Evolutionary conservation across 2,797 vertebrate genomes (phyloP).

Genomic region (Vipera latastei): DNA sequence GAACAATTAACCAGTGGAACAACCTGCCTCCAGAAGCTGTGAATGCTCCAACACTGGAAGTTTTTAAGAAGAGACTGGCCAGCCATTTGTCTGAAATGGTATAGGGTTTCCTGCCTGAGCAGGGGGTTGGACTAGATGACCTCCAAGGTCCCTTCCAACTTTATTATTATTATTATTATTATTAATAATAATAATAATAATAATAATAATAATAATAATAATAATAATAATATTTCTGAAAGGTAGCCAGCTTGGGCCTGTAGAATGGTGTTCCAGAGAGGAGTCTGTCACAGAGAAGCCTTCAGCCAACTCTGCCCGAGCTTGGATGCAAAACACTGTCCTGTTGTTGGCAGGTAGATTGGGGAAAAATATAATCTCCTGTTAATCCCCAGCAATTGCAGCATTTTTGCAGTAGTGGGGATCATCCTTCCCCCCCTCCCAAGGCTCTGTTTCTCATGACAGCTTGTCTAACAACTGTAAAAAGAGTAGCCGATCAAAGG

Average conservation of each 20-base stretch:
- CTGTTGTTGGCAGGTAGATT: background rate
- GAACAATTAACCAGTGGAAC: no score
- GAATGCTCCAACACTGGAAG: no score
- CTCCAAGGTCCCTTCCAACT: no score
- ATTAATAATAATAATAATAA: no score
- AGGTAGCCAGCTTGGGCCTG: background rate
- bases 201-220: no score
- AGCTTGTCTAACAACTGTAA: background rate
- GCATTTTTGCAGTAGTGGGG: background rate
- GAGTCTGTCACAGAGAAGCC: background rate
- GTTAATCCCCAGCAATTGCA: background rate
- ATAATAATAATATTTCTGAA: background rate
- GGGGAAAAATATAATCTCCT: background rate
- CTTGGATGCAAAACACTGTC: background rate
- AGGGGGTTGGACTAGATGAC: no score
- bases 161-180: background rate
- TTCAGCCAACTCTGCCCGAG: background rate
- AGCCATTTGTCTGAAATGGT: no score
- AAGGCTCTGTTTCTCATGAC: background rate
- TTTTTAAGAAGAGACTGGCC: no score
- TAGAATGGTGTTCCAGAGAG: accelerated
- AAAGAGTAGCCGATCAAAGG: background rate
- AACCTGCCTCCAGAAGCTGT: no score
- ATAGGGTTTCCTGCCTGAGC: no score
- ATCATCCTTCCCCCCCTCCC: background rate